Percentiles rank a stretch among this genome's conserved stretches.
Evolutionary conservation across 2,797 vertebrate genomes (phyloP).

Genomic region (Lindbergichthys nudifrons): DNA sequence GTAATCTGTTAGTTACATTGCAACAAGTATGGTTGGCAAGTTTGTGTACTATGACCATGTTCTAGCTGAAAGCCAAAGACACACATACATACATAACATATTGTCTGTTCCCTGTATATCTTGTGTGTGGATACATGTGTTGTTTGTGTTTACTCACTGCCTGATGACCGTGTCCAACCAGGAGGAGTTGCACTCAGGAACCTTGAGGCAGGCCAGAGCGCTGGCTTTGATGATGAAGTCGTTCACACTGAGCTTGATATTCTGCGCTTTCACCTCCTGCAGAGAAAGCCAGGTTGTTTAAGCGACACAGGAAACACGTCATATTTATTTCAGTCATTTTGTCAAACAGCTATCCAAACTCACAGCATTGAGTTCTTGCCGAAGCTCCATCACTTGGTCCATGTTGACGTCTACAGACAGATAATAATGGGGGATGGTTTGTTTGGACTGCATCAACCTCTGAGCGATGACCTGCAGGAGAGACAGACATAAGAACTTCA

Average conservation of each 20-base stretch:
- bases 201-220: slow-evolving; percentile 95
- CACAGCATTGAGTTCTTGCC: slow-evolving; percentile 95
- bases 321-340: not conserved
- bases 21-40: no score
- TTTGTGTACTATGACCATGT: not conserved
- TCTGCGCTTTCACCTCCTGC: slow-evolving; percentile 91
- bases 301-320: not conserved
- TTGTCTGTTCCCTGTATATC: not conserved
- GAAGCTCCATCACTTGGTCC: slow-evolving; percentile 92
- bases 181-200: slow-evolving; percentile 98
- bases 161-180: slow-evolving; percentile 98
- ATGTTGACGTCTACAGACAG: slow-evolving; percentile 96
- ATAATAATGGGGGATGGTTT: slow-evolving; percentile 99
- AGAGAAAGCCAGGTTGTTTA: slow-evolving; percentile 1
- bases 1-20: no score
- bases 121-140: not conserved
- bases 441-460: slow-evolving; percentile 96
- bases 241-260: slow-evolving; percentile 95
- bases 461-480: slow-evolving; percentile 93
- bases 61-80: not conserved
- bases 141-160: slow-evolving; percentile 88
- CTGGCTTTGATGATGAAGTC: slow-evolving; percentile 99
- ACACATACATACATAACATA: not conserved
- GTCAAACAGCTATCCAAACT: slow-evolving; percentile 41
- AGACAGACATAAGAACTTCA: slow-evolving; percentile 38